Evolutionary conservation across 2,113 vertebrate genomes (phyloP), one percentile per base, ranked within the genome.

Genomic region (Ahaetulla prasina): DNA sequence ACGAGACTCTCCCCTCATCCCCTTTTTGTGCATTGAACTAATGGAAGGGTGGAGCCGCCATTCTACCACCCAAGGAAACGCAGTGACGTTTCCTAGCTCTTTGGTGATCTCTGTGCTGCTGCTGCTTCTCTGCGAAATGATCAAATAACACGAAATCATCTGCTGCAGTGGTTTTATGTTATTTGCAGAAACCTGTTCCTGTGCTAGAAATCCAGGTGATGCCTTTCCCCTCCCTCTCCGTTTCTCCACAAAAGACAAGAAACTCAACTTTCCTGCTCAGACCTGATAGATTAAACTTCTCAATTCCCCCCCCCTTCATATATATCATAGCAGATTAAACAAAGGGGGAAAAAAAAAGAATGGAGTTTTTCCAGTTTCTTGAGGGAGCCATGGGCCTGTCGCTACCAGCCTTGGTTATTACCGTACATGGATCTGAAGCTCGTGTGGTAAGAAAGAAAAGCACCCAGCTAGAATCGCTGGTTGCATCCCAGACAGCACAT

Each of bases 211-310:
- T 91, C 93, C 94, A 95, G 91, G 94, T 94, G 89, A 92, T 95
- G 95, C 93, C 93, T 95, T 95, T 95, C 95, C 88, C 94, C 96
- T n/a, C 95, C 94, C 95, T 94, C 87, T 50, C 54, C 88, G 2
- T 87, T 89, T 47, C 91, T 92, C 94, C 91, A 91, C 92, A 87
- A 90, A 93, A 86, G 92, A 22, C 8, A 94, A 96, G 92, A 94
- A 96, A 94, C 87, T 92, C 49, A 1, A 88, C 91, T 94, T 92
- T 95, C 87, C 92, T 93, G 93, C 95, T 96, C 91, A 93, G 95
- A 94, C 92, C 95, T 95, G 95, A 96, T 68, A 87, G 95, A 95
- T 95, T 97, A 92, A 89, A 85, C n/a, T 35, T n/a, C 53, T 96
- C 53, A 84, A 45, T 20, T 1, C 11, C 3, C 27, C 3, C 54